Conservation (phyloP, 2,113 vertebrate genomes). For the Pterocles orientalis region DNA sequence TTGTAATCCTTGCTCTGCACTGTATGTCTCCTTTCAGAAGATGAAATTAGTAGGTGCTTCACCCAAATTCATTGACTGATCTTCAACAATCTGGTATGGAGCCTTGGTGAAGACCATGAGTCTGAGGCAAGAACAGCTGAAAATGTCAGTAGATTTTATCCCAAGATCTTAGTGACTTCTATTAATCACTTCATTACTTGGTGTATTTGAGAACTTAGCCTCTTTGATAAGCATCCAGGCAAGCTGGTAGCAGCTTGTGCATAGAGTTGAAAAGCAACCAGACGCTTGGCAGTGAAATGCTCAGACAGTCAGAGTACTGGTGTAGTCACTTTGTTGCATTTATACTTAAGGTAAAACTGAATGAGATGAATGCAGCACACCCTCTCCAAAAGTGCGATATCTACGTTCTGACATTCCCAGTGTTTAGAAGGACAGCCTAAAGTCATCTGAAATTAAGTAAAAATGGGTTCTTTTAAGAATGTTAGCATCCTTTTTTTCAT, state of each 20-base stretch:
- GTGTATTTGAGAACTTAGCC: background rate
- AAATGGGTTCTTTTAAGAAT: background rate
- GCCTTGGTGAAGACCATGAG: background rate
- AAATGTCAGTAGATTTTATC: background rate
- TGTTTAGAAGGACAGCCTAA: background rate
- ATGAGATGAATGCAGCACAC: background rate
- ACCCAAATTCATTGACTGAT: background rate
- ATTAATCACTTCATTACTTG: background rate
- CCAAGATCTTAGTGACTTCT: background rate
- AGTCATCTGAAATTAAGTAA: background rate
- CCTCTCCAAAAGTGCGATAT: background rate
- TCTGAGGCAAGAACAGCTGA: background rate
- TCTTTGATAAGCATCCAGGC: background rate
- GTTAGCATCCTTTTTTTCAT: background rate
- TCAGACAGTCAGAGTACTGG: background rate
- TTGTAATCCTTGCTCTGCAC: background rate
- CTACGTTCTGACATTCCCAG: background rate
- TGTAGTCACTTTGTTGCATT: background rate
- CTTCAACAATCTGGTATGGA: background rate
- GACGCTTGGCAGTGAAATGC: background rate
- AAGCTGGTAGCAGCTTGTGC: background rate
- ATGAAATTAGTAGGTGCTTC: background rate
- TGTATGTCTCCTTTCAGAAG: background rate
- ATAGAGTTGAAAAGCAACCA: background rate
- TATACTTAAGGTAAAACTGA: background rate